Evolutionary conservation across 2,888 invertebrate species (phyloP).

Genomic region (Aphidius colemani): DNA sequence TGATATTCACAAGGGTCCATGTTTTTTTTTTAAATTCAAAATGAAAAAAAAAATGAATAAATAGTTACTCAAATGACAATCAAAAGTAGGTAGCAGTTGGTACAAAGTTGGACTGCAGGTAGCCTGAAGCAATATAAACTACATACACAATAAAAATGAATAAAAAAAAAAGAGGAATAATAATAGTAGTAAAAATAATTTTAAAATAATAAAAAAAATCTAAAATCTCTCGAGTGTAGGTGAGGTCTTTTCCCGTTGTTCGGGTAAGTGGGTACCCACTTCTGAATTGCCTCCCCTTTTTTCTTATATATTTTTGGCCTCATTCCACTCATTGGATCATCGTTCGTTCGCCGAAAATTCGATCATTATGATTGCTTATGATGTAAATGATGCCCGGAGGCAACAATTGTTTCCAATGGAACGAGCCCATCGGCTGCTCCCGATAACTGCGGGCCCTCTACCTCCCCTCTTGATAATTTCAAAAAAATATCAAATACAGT

Average conservation of each 20-base stretch:
- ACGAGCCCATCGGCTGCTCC: conserved; percentile 42
- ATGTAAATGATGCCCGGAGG: conserved; percentile 66
- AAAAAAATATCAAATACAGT: neutral
- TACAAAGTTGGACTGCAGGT: conserved; percentile 45
- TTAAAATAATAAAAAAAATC: too few species aligned
- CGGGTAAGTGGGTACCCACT: conserved; percentile 59
- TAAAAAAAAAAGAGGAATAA: conserved; percentile 12
- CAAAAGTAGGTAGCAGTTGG: conserved; percentile 46
- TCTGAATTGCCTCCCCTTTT: conserved; percentile 52
- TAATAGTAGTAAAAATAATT: too few species aligned
- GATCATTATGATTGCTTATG: conserved; percentile 63
- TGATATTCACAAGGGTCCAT: conserved; percentile 32
- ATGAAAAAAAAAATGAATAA: conserved; percentile 29
- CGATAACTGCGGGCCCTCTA: conserved; percentile 32
- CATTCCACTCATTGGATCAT: conserved; percentile 60
- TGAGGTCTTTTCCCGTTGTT: conserved; percentile 32
- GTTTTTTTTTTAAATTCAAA: conserved; percentile 24
- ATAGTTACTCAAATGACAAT: conserved; percentile 8
- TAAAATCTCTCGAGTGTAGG: conserved; percentile 23
- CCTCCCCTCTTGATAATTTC: neutral
- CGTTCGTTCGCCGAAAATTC: conserved; percentile 59
- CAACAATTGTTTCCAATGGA: conserved; percentile 59
- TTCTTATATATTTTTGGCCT: conserved; percentile 15
- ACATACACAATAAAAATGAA: conserved; percentile 25
- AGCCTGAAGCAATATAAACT: conserved; percentile 50